phyloP scores from a whole-genome alignment of 2,888 invertebrate genomes.

The Caenorhabditis angaria region DNA sequence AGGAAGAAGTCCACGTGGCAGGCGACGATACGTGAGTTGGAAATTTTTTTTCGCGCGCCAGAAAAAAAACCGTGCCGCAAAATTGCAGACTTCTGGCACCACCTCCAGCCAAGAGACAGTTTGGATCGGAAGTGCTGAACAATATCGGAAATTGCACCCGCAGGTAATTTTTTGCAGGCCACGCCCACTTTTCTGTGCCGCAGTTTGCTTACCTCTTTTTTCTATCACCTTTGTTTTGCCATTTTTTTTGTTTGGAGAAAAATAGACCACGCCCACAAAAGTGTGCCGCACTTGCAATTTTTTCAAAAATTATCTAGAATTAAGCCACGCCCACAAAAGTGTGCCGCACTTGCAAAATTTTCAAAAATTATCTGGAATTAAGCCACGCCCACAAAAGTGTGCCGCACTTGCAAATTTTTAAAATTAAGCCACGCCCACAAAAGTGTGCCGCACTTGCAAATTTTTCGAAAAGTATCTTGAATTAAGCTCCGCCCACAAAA shows the following conservation, averaged over 20 bases:
- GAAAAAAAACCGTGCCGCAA: not conserved
- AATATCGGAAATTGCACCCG: constrained; percentile 66
- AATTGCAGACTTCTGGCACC: constrained; percentile 42
- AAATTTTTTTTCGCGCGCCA: not conserved
- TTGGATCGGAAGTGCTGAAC: constrained; percentile 67
- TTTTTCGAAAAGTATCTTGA: constrained; percentile 8
- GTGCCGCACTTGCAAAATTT: not conserved
- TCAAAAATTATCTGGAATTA: no score
- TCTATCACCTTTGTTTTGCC: not conserved
- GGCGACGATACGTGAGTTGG: constrained; percentile 35
- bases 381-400: no score
- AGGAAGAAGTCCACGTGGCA: constrained; percentile 40
- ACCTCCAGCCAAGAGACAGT: constrained; percentile 65
- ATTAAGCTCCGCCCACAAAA: not conserved
- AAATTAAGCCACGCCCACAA: no score
- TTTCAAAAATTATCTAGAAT: not conserved
- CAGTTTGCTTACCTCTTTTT: no score
- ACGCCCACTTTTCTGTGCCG: not conserved
- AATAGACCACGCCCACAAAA: not conserved
- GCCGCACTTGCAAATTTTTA: no score
- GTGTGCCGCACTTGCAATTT: not conserved
- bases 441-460: no score
- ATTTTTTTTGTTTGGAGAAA: no score
- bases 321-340: not conserved
- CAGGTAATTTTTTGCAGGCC: constrained; percentile 56